Conservation (phyloP, 2,113 vertebrate species). For the Sylvia atricapilla region DNA sequence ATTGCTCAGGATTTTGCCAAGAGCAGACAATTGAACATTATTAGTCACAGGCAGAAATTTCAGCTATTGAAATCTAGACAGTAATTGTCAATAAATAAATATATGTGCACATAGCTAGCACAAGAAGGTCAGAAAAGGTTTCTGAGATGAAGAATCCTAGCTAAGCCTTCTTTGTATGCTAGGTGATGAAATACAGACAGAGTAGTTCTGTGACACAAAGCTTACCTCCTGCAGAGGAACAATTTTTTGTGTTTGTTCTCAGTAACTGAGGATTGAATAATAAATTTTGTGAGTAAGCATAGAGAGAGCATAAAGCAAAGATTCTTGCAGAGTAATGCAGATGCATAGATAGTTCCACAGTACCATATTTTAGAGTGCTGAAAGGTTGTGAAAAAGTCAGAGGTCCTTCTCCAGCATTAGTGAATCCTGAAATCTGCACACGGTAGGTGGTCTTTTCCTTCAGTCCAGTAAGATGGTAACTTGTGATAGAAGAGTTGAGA, state of each 20-base stretch:
- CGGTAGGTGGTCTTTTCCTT: slow-evolving; percentile 55
- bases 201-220: not conserved
- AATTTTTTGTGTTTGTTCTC: not conserved
- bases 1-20: not conserved
- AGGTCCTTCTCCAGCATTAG: slow-evolving; percentile 73
- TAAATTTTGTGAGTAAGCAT: not conserved
- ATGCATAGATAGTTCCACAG: not conserved
- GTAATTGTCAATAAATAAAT: not conserved
- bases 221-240: not conserved
- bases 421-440: slow-evolving; percentile 79
- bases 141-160: not conserved
- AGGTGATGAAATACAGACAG: not conserved
- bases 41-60: not conserved
- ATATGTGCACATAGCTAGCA: not conserved
- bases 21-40: not conserved
- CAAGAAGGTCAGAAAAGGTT: not conserved
- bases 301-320: not conserved
- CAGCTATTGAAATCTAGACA: not conserved
- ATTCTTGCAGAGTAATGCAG: not conserved
- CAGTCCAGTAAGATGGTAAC: slow-evolving; percentile 58
- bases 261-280: not conserved
- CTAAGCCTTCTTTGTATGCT: not conserved
- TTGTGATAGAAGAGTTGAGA: slow-evolving; percentile 55
- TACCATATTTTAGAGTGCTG: slow-evolving; percentile 57
- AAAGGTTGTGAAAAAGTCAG: slow-evolving; percentile 39